Base-by-base conservation (phyloP, 2,797 vertebrate genomes). In the Myoxocephalus aenaeus region DNA sequence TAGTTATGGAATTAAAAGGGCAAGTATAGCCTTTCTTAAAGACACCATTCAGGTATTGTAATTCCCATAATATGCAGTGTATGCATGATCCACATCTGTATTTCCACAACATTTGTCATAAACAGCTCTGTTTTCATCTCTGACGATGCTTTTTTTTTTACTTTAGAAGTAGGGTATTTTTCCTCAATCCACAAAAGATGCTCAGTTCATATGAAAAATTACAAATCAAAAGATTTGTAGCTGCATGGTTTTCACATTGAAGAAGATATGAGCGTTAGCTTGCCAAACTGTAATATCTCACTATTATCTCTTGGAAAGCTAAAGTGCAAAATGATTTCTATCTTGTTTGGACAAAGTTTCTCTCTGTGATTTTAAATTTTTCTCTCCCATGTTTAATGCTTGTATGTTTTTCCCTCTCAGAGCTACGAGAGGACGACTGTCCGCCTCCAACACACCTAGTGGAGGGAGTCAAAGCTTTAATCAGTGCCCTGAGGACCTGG, bases 381-480 rank as follows among this genome's bases (percentile, higher is more conserved):
- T 38, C 7, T 32, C 3, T 32, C 7, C 34, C 44, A 46, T 46
- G 44, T 46, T 46, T 5, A 46, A 46, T 17, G 42, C 42, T 46
- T 46, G 15, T 29, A 17, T 27, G 46, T 8, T 42, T 27, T 46
- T 17, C 7, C 4, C 36, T 17, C 20, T 71, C 91, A 99, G 98
- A 99, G 87, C 94, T 98, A 61, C 95, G 95, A 87, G 98, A 99
- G 93, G 98, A 99, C 86, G 96, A 90, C 91, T 98, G 96, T 92
- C 96, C 96, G 63, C 97, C 98, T 65, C 95, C 96, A 54, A 92
- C 94, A 79, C 97, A 97, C 93, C 94, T 99, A 48, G 96, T 97
- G 56, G 97, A 98, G 79, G 98, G 98, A 90, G 96, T 99, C 78
- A 99, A 99, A 94, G 97, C 97, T 91, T 96, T 99, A 95, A 97